Evolutionary conservation across 2,888 invertebrate genomes (phyloP).

Genomic region (Melipona bicolor): DNA sequence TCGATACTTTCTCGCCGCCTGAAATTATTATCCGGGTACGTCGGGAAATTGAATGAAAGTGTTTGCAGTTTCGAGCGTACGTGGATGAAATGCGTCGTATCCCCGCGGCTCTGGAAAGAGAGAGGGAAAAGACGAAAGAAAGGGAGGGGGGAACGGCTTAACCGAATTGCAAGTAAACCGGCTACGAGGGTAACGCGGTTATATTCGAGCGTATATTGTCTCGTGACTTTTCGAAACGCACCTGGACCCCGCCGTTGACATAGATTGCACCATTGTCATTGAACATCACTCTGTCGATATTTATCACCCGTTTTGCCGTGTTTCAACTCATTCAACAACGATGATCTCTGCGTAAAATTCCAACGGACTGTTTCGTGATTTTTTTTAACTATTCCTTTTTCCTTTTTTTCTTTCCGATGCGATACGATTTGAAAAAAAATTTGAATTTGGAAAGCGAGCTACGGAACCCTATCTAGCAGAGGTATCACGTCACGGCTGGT

Average conservation of each 20-base stretch:
- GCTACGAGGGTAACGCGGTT: constrained; percentile 30
- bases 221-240: constrained; percentile 50
- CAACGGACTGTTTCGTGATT: too few relatives aligned
- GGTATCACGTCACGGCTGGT: neutral
- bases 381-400: too few relatives aligned
- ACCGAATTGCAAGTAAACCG: constrained; percentile 50
- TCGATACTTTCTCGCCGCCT: constrained; percentile 53
- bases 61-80: constrained; percentile 46
- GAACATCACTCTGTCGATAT: neutral
- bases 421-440: too few relatives aligned
- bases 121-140: neutral
- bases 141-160: constrained; percentile 21
- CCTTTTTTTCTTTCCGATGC: too few relatives aligned
- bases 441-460: too few relatives aligned
- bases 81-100: constrained; percentile 44
- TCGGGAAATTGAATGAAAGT: constrained; percentile 58
- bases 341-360: too few relatives aligned
- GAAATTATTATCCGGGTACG: constrained; percentile 55
- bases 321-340: neutral
- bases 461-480: too few relatives aligned
- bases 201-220: constrained; percentile 42
- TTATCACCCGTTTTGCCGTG: neutral
- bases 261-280: neutral
- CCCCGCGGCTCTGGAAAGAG: neutral
- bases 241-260: constrained; percentile 17